These are phyloP conservation scores for Euphydryas editha DNA, from an alignment of 2,888 invertebrate genomes.

Conservation along the genomic window DNA sequence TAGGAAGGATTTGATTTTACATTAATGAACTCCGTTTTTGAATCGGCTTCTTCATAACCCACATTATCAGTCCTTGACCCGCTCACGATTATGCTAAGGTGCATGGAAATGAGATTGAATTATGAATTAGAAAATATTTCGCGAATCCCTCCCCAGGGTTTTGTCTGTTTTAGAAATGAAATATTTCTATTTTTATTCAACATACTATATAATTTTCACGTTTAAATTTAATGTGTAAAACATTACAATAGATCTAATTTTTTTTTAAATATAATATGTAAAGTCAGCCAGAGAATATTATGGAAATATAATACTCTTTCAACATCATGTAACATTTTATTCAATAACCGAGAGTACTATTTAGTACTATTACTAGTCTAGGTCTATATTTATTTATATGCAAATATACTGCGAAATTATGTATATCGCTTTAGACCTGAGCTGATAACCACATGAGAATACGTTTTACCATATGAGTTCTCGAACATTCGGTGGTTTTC, in stretches of 20 bases:
- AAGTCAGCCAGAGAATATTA: too few relatives aligned
- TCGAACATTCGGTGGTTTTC: too few relatives aligned
- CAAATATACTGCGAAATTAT: too few relatives aligned
- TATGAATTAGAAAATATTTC: conserved; percentile 26
- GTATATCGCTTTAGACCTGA: too few relatives aligned
- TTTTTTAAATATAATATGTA: neutral
- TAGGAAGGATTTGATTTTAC: conserved; percentile 64
- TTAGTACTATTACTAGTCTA: too few relatives aligned
- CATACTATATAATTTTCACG: neutral
- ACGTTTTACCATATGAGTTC: too few relatives aligned
- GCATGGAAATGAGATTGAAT: conserved; percentile 31
- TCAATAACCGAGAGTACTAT: too few relatives aligned
- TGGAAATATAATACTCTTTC: too few relatives aligned
- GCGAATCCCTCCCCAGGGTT: neutral
- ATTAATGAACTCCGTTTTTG: conserved; percentile 57
- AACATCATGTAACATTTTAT: too few relatives aligned
- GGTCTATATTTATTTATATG: too few relatives aligned
- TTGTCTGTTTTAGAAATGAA: neutral
- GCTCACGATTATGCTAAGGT: conserved; percentile 29
- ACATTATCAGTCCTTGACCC: conserved; percentile 65
- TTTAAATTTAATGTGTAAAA: neutral
- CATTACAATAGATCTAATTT: too few relatives aligned
- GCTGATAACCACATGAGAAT: too few relatives aligned
- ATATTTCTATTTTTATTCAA: neutral
- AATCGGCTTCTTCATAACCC: conserved; percentile 52